Percentiles rank a stretch among this genome's conserved stretches.
Evolutionary conservation across 2,797 vertebrate species (phyloP).

Genomic region (Chelon auratus): DNA sequence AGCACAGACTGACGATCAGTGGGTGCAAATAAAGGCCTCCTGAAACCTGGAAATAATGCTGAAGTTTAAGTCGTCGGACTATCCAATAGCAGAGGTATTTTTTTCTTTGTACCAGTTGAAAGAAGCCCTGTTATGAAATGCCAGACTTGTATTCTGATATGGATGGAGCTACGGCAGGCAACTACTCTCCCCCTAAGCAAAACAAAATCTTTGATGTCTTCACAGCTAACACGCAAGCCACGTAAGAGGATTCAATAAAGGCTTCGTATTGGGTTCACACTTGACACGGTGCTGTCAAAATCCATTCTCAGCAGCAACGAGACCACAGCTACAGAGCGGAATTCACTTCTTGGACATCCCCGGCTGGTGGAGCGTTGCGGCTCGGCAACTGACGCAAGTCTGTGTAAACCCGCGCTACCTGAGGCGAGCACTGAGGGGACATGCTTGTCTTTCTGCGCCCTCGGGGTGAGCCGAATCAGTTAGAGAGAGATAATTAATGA

Average conservation of each 20-base stretch:
- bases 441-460: neutral
- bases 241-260: neutral
- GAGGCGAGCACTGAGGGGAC: conserved; percentile 20
- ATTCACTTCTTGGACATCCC: conserved; percentile 1
- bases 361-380: neutral
- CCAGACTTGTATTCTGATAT: no score
- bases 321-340: neutral
- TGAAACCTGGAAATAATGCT: no score
- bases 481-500: conserved; percentile 14
- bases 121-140: no score
- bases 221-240: neutral
- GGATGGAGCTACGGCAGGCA: no score
- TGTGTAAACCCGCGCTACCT: conserved; percentile 39
- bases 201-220: no score
- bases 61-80: no score
- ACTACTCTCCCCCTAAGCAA: no score
- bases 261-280: neutral
- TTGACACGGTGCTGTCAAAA: neutral
- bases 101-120: no score
- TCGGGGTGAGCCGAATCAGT: conserved; percentile 7
- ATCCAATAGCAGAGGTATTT: no score
- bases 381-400: conserved; percentile 55
- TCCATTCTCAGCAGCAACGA: neutral
- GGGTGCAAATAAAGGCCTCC: no score
- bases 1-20: no score